Evolutionary conservation across 2,797 vertebrate species (phyloP).

Genomic region (Zalophus californianus): DNA sequence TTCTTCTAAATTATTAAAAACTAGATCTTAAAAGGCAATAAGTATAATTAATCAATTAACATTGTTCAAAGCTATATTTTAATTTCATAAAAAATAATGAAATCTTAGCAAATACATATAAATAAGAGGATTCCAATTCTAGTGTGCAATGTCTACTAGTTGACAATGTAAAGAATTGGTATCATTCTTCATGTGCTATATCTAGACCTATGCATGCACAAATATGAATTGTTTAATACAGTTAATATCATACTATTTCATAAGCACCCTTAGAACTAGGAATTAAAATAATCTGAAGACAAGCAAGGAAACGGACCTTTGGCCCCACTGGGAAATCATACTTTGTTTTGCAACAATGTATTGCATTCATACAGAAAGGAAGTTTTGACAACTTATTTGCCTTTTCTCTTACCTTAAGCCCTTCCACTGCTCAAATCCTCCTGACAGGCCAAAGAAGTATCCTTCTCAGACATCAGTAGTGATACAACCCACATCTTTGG

Average conservation of each 20-base stretch:
- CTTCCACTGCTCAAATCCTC: neutral
- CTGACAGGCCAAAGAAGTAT: neutral
- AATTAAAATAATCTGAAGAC: neutral
- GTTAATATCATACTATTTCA: neutral
- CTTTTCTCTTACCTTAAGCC: constrained; percentile 30
- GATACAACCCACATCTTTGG: neutral
- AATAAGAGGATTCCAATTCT: constrained; percentile 34
- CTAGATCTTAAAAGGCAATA: neutral
- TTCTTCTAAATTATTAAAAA: constrained; percentile 39
- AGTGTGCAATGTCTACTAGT: neutral
- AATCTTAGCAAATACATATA: neutral
- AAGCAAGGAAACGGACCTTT: neutral
- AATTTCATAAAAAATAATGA: constrained; percentile 37
- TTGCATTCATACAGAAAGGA: neutral
- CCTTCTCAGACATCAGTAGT: neutral
- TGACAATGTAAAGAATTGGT: neutral
- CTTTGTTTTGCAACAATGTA: neutral
- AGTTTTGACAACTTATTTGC: neutral
- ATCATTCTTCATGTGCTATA: neutral
- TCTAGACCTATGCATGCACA: neutral
- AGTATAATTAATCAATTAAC: neutral
- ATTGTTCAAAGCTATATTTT: neutral
- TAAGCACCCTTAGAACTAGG: neutral
- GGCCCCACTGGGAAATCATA: neutral
- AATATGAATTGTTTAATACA: constrained; percentile 36